A percentile compares a stretch with the other conserved stretches of the same genome.
Conservation (phyloP, 2,113 vertebrate species). For the Fulica atra region DNA sequence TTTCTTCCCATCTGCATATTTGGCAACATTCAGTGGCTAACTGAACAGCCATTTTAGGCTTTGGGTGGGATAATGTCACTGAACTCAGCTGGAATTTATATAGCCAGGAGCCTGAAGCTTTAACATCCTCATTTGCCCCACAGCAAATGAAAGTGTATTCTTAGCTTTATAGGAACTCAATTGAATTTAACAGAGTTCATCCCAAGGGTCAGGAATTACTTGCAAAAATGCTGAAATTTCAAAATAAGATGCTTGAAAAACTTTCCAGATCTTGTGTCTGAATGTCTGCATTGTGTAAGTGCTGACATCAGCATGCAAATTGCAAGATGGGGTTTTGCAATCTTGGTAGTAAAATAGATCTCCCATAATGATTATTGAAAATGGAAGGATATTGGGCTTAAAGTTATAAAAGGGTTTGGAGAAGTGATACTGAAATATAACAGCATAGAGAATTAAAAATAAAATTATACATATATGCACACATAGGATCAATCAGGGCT, state of each 20-base stretch:
- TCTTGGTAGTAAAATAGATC: neutral
- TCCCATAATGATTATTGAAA: neutral
- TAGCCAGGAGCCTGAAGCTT: neutral
- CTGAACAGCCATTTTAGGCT: neutral
- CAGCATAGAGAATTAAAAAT: neutral
- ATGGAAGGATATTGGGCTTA: neutral
- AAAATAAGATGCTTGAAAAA: neutral
- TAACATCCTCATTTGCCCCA: neutral
- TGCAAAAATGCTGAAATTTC: constrained; percentile 13
- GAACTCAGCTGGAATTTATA: neutral
- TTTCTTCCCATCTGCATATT: neutral
- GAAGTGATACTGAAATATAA: neutral
- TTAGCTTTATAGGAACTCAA: neutral
- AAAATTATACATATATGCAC: neutral
- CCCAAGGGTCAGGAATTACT: neutral
- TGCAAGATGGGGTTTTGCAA: neutral
- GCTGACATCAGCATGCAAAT: neutral
- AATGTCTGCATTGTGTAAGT: neutral
- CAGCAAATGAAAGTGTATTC: neutral
- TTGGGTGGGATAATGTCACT: neutral
- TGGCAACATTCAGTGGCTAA: neutral
- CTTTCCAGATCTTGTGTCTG: neutral
- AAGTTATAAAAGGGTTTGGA: neutral
- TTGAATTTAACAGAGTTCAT: neutral
- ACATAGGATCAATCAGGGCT: neutral